Evolutionary conservation across 2,113 vertebrate species (phyloP).

Genomic region (Xyliphius kryptos): DNA sequence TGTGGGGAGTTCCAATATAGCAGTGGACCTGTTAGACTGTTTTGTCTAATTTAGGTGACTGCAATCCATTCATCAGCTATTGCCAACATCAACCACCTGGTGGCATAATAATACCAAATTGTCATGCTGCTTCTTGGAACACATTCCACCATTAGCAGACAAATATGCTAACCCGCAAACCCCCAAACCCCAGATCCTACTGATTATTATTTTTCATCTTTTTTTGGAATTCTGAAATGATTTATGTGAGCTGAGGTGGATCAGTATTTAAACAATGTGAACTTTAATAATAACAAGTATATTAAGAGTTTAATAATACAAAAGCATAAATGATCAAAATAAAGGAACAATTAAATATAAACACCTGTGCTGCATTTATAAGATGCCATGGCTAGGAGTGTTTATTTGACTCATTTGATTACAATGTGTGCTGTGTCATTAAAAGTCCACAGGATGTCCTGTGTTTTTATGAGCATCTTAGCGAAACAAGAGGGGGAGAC

Average conservation of each 20-base stretch:
- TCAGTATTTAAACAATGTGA: no score
- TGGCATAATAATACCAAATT: conserved; percentile 42
- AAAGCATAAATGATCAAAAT: no score
- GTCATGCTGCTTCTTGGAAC: not conserved
- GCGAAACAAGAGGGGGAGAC: conserved; percentile 45
- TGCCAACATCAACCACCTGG: conserved; percentile 33
- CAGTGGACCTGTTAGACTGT: not conserved
- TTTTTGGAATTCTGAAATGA: no score
- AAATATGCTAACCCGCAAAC: no score
- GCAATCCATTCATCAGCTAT: conserved; percentile 26
- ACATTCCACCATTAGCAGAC: no score
- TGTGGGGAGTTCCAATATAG: no score
- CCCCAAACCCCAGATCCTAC: no score
- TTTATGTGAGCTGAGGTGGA: no score
- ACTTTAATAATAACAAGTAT: no score
- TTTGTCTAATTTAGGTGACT: no score
- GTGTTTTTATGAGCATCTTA: conserved; percentile 60
- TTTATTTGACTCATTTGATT: conserved; percentile 62
- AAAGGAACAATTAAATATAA: conserved; percentile 7
- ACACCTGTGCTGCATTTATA: conserved; percentile 36
- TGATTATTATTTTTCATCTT: no score
- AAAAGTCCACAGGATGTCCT: conserved; percentile 62
- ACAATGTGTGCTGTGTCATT: conserved; percentile 59
- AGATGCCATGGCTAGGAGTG: conserved; percentile 53
- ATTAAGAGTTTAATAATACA: no score